Base-by-base conservation (phyloP, 2,797 vertebrate genomes). In the Onychomys leucogaster region DNA sequence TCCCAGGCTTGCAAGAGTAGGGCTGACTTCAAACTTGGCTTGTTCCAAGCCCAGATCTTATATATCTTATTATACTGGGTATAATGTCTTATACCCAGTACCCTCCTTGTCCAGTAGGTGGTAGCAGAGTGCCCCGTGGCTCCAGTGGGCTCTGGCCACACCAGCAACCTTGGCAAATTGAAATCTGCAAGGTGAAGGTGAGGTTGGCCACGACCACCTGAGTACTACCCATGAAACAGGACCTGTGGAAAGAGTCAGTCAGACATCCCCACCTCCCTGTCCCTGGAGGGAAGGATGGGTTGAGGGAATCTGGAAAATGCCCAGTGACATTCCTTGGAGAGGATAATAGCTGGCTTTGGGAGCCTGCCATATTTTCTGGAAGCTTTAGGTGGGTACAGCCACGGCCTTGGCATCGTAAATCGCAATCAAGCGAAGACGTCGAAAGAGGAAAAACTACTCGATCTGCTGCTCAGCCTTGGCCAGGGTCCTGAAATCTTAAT, bases 401-500 rank as follows among this genome's bases (percentile, higher is more conserved):
- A 0, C 0, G 63, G 80, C 90, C 97, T 41, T 1, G 69, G 96
- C 93, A 76, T 90, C 90, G 3, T 92, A 96, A 95, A 96, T 57
- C 16, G 32, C 93, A 84, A 97, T 97, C 63, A 89, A 71, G 96
- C 63, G 93, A 10, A 82, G 94, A 96, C 80, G 4, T n/a, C 73
- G 41, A 63, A 65, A 95, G 89, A 96, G 96, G 94, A 92, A 95
- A 95, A 92, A 83, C 96, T 83, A 90, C 69, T 46, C 14, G 25
- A 59, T 75, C 78, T 5, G 61, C 65, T 0, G 14, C 0, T 43
- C 77, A 93, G 96, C 85, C 94, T 96, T 97, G 97, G 97, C 96
- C 73, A 57, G 63, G 81, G 91, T 92, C 95, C 97, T 95, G 95
- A 96, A 97, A 97, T 97, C 96, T 97, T 97, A 97, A 98, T 96